Evolutionary conservation across 2,888 invertebrate genomes (phyloP).

Genomic region (Cerceris rybyensis): DNA sequence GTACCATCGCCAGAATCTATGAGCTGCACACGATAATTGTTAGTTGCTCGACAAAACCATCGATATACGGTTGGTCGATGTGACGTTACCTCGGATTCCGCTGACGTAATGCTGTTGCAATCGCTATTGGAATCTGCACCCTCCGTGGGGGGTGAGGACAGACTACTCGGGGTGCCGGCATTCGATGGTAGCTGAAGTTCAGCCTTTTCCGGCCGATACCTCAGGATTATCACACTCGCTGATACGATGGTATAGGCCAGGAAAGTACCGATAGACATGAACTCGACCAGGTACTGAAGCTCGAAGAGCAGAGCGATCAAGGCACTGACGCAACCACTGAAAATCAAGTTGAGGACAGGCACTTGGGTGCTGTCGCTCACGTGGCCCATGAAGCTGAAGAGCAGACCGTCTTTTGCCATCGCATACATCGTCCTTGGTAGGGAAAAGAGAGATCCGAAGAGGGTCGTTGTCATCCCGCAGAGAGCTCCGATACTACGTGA

Average conservation of each 20-base stretch:
- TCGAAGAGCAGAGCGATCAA: slow-evolving; percentile 93
- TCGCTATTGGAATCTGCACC: slow-evolving; percentile 75
- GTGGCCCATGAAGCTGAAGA: slow-evolving; percentile 91
- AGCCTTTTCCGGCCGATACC: slow-evolving; percentile 87
- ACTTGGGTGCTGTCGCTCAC: slow-evolving; percentile 91
- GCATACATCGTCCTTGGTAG: slow-evolving; percentile 94
- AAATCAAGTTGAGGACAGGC: slow-evolving; percentile 88
- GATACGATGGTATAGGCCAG: slow-evolving; percentile 96
- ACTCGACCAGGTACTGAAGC: slow-evolving; percentile 94
- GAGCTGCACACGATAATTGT: slow-evolving; percentile 68
- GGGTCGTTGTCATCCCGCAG: slow-evolving; percentile 95
- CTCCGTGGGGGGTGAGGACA: slow-evolving; percentile 75
- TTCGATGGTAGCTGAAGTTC: slow-evolving; percentile 46
- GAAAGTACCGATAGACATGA: slow-evolving; percentile 96
- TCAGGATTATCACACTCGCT: slow-evolving; percentile 92
- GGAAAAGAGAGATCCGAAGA: slow-evolving; percentile 93
- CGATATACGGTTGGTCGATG: too few relatives aligned
- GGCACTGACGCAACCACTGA: slow-evolving; percentile 90
- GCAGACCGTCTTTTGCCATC: slow-evolving; percentile 94
- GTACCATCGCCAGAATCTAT: slow-evolving; percentile 81
- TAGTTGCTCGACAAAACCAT: background rate
- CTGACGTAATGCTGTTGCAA: slow-evolving; percentile 72
- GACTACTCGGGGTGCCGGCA: slow-evolving; percentile 67
- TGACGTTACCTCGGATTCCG: slow-evolving; percentile 70
- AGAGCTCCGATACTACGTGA: slow-evolving; percentile 91